A percentile compares a stretch with the other conserved stretches of the same genome.
Evolutionary conservation across 2,113 vertebrate genomes (phyloP).

Genomic region (Zapornia atra): DNA sequence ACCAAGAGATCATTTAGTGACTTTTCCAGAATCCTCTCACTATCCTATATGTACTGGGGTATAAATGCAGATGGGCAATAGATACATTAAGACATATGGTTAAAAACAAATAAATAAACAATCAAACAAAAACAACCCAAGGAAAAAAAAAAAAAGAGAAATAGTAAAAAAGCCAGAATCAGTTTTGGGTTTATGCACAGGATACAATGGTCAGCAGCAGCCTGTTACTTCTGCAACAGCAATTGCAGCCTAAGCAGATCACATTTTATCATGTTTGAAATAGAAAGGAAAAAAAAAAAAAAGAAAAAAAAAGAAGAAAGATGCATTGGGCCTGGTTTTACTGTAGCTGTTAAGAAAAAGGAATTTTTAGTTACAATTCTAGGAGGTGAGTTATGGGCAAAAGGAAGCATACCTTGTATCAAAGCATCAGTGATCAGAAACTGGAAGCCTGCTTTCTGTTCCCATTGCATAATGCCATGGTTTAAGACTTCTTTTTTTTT

Average conservation of each 20-base stretch:
- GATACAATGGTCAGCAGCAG: neutral
- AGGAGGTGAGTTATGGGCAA: neutral
- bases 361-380: neutral
- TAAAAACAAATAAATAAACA: neutral
- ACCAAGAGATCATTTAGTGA: neutral
- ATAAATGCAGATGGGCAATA: neutral
- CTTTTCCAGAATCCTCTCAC: neutral
- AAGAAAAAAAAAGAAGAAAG: no score
- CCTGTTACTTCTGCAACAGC: neutral
- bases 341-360: neutral
- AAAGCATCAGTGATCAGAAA: neutral
- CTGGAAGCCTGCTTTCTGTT: neutral
- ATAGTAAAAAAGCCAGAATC: neutral
- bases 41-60: neutral
- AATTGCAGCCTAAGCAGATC: neutral
- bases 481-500: neutral
- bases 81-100: neutral
- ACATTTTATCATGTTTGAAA: neutral
- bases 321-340: neutral
- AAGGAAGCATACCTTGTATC: neutral
- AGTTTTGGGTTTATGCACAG: neutral
- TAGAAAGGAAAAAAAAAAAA: rapidly evolving
- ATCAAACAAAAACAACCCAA: no score
- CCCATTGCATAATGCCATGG: neutral
- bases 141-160: neutral